Base-by-base conservation (phyloP, 37 sponge, comb jelly and placozoan species). In the Corticium candelabrum region DNA sequence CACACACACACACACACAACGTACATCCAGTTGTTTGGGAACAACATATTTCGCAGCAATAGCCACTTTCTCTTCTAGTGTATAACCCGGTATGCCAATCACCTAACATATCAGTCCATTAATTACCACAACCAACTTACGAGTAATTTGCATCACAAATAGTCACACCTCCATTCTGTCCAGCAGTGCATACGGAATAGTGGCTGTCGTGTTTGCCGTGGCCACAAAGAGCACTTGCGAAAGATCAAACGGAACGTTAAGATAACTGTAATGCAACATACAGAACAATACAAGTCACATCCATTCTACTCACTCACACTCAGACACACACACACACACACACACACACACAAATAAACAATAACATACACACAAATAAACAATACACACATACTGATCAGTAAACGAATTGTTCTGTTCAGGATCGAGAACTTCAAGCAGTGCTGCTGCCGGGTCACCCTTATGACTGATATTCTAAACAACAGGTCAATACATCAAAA, bases 381-480 rank as follows among this genome's bases (percentile, higher is more conserved):
- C 21, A 56, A 69, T 30, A 30, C 32, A 37, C 67, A 82, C 86
- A 83, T 90, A 94, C 89, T 90, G 91, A 78, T 94, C 95, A 5
- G 81, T 81, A 57, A 94, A 94, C 62, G 89, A 39, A 36, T 77
- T 32, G 81, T 94, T 94, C 68, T 94, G 95, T 34, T 94, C 95
- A 35, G 95, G 92, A 56, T 94, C 95, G 34, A 94, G 80, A 38
- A 94, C 92, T 71, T 94, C 95, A 74, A 94, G 82, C 21, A 94
- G 81, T 7, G 95, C 92, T 67, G 87, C 92, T n/a, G 91, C 89
- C 78, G 95, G 95, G 57, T 94, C 95, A 41, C 92, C 95, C 1
- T 90, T 91, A 34, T 86, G 37, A 68, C 94, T 34, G 36, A 43
- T 43, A 43, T 43, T 21, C 56, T 43, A 43, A 5, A 21, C 11